Percentiles rank a stretch among this genome's conserved stretches.
Conservation (phyloP, 2,888 invertebrate species). For the Argynnis bischoffii region DNA sequence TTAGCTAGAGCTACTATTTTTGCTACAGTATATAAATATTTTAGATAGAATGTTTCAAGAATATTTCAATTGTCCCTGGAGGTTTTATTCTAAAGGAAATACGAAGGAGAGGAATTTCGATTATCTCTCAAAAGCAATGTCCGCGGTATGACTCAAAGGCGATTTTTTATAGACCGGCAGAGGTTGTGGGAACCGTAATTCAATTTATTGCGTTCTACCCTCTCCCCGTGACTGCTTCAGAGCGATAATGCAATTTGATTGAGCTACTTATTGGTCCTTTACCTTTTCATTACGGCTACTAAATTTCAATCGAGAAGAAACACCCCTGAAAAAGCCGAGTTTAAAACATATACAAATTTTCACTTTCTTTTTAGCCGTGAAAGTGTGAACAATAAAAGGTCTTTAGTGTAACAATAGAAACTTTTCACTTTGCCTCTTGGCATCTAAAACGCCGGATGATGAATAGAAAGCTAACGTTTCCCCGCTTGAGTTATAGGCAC, state of each 20-base stretch:
- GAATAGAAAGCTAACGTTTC: slow-evolving; percentile 51
- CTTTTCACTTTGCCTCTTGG: slow-evolving; percentile 64
- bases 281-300: slow-evolving; percentile 68
- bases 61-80: slow-evolving; percentile 16
- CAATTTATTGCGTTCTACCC: slow-evolving; percentile 71
- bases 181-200: slow-evolving; percentile 69
- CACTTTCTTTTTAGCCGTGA: slow-evolving; percentile 49
- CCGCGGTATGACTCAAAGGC: slow-evolving; percentile 53
- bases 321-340: slow-evolving; percentile 41
- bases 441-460: slow-evolving; percentile 61
- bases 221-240: slow-evolving; percentile 54
- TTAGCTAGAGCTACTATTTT: neutral
- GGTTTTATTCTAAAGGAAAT: slow-evolving; percentile 14
- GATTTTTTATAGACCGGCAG: slow-evolving; percentile 63
- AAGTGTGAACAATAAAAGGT: slow-evolving; percentile 55
- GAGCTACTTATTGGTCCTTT: slow-evolving; percentile 76
- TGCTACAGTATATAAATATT: neutral
- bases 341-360: slow-evolving; percentile 44
- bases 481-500: slow-evolving; percentile 47
- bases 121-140: slow-evolving; percentile 43
- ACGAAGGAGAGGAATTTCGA: slow-evolving; percentile 49
- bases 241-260: slow-evolving; percentile 76
- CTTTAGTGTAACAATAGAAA: slow-evolving; percentile 58
- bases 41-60: slow-evolving; percentile 12
- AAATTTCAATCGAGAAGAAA: slow-evolving; percentile 56